Conservation (phyloP, 2,888 invertebrate genomes). For the Caenorhabditis doughertyi region DNA sequence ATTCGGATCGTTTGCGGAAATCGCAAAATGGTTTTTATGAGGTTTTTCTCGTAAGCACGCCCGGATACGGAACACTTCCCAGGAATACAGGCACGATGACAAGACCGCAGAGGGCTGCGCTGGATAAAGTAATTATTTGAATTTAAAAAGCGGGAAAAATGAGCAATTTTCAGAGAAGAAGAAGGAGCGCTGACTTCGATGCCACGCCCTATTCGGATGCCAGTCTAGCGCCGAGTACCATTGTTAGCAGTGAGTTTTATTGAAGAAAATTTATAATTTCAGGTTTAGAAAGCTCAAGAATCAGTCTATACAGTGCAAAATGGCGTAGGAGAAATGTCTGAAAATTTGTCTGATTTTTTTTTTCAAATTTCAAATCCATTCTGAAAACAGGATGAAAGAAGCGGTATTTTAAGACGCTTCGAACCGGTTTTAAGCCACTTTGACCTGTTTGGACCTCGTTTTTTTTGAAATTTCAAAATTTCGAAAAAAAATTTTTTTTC, state of each 20-base stretch:
- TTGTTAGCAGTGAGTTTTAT: constrained; percentile 54
- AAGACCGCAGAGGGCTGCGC: constrained; percentile 35
- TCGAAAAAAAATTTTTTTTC: no score
- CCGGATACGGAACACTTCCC: constrained; percentile 70
- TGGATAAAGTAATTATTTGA: constrained; percentile 40
- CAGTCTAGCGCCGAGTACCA: constrained; percentile 54
- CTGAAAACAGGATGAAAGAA: no score
- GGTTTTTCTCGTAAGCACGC: constrained; percentile 72
- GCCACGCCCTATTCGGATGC: constrained; percentile 61
- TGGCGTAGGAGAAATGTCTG: no score
- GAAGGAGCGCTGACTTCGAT: constrained; percentile 67
- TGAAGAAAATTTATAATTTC: not conserved
- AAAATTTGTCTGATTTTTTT: no score
- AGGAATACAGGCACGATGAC: constrained; percentile 69
- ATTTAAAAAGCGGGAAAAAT: not conserved
- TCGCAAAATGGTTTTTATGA: constrained; percentile 76
- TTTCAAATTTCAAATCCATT: no score
- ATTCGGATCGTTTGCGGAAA: constrained; percentile 67
- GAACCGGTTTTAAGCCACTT: no score
- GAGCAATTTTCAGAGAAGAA: constrained; percentile 37
- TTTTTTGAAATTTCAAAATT: no score
- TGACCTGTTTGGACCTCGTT: no score
- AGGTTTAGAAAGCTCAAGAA: no score
- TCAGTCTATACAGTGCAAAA: no score
- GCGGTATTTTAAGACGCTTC: no score